Base-by-base conservation (phyloP, 2,888 invertebrate genomes). In the Syrphus vitripennis region DNA sequence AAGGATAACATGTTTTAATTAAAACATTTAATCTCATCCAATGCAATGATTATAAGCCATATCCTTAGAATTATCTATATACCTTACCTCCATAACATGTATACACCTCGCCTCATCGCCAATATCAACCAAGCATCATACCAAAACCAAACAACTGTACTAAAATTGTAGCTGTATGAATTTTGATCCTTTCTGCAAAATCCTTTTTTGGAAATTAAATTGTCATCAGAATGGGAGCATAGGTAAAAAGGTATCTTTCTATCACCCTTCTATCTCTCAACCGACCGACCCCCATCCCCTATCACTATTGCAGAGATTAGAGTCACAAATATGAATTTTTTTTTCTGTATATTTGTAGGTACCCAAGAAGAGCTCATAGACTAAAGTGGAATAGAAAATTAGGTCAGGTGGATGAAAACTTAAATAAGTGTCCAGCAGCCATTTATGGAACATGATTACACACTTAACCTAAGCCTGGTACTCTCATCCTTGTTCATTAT, bases 381-480 rank as follows among this genome's bases (percentile, higher is more conserved):
- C 53, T 74, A 26, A 57, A 55, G 63, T 45, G 24, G 72, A 40
- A 42, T 71, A 37, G 63, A 37, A 79, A 83, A 83, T 74, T 83
- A 70, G 83, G 83, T 83, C 83, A 83, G 53, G 55, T 70, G 69
- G 53, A 83, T 83, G 83, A 79, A 74, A 83, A 83, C 83, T 83
- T 29, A 83, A 83, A 83, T 83, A 83, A 83, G 83, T 79, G 83
- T 74, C 69, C 79, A 53, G 79, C 74, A 53, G 74, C 59, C 83
- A 83, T 83, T 83, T 83, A 83, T 83, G 83, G 74, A 79, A 83
- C 83, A 83, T 83, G 83, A 79, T 83, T 83, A 83, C 83, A 79
- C 83, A 74, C 83, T 83, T 83, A 83, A 74, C 69, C 79, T 79
- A 74, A 83, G 83, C 74, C 74, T 79, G 55, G 83, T 67, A 69